Evolutionary conservation across 2,888 invertebrate species (phyloP).

Genomic region (Agrenia bidenticulata): DNA sequence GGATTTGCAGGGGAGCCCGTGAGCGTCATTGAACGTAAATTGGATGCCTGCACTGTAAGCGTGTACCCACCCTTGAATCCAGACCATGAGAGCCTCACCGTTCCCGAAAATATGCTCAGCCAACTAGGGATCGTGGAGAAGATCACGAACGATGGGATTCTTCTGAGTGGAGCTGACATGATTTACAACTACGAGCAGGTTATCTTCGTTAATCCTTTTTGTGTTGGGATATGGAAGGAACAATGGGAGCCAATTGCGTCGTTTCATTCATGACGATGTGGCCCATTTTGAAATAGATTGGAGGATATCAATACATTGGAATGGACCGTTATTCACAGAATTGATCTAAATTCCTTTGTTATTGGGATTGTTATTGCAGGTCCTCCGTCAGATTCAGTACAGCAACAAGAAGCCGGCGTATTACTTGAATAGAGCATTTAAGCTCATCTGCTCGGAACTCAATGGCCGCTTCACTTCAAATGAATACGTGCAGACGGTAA

Average conservation of each 20-base stretch:
- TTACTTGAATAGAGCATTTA: conserved; percentile 91
- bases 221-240: too few relatives aligned
- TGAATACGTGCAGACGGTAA: conserved; percentile 88
- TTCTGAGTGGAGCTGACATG: conserved; percentile 74
- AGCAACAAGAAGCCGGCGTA: conserved; percentile 95
- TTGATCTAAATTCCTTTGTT: too few relatives aligned
- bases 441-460: conserved; percentile 90
- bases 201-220: too few relatives aligned
- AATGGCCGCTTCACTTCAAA: conserved; percentile 92
- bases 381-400: conserved; percentile 80
- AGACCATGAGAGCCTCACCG: conserved; percentile 85
- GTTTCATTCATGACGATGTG: too few relatives aligned
- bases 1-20: conserved; percentile 54
- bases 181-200: conserved; percentile 77
- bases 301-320: too few relatives aligned
- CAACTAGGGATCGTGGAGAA: conserved; percentile 77
- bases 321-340: too few relatives aligned
- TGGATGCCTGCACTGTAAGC: conserved; percentile 91
- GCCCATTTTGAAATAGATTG: too few relatives aligned
- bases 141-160: conserved; percentile 86
- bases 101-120: conserved; percentile 73
- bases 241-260: too few relatives aligned
- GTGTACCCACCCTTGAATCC: conserved; percentile 89
- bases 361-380: too few relatives aligned
- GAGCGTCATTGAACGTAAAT: conserved; percentile 63